Percentiles rank a stretch among this genome's conserved stretches.
These are phyloP conservation scores for Frieseomelitta varia DNA, from an alignment of 1,140 invertebrate genomes.

Conservation along the genomic window DNA sequence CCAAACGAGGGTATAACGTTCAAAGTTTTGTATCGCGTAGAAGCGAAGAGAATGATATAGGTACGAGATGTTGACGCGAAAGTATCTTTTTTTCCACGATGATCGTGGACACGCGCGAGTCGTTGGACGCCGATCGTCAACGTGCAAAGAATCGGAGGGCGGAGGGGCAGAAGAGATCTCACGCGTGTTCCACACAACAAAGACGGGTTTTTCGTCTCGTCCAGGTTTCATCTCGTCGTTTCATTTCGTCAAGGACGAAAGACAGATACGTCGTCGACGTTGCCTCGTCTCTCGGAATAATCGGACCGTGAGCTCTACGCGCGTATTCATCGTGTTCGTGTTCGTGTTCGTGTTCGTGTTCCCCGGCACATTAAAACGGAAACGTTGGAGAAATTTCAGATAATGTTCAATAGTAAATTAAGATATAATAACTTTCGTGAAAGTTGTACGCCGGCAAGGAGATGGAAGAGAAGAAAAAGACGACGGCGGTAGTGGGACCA, in stretches of 20 bases:
- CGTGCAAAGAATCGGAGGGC: not conserved
- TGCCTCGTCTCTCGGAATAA: not conserved
- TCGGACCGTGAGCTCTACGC: not conserved
- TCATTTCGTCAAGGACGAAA: not conserved
- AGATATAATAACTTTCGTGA: slow-evolving; percentile 78
- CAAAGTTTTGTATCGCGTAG: not conserved
- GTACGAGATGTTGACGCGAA: not conserved
- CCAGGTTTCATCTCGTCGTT: not conserved
- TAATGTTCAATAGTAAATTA: slow-evolving; percentile 77
- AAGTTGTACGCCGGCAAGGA: slow-evolving; percentile 70
- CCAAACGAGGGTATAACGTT: not conserved
- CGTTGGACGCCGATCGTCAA: not conserved
- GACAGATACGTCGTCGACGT: not conserved
- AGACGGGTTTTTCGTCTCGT: not conserved
- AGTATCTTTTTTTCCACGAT: not conserved
- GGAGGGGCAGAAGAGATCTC: no score
- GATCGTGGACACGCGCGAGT: not conserved
- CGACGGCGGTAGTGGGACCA: slow-evolving; percentile 22
- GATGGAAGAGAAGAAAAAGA: slow-evolving; percentile 59
- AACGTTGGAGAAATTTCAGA: slow-evolving; percentile 69
- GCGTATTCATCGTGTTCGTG: slow-evolving; percentile 35
- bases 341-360: slow-evolving; percentile 42
- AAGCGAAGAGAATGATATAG: no score
- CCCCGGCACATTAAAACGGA: slow-evolving; percentile 61
- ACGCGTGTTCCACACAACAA: not conserved